Percentiles rank a stretch among this genome's conserved stretches.
Evolutionary conservation across 2,797 vertebrate species (phyloP).

Genomic region (Falco biarmicus): DNA sequence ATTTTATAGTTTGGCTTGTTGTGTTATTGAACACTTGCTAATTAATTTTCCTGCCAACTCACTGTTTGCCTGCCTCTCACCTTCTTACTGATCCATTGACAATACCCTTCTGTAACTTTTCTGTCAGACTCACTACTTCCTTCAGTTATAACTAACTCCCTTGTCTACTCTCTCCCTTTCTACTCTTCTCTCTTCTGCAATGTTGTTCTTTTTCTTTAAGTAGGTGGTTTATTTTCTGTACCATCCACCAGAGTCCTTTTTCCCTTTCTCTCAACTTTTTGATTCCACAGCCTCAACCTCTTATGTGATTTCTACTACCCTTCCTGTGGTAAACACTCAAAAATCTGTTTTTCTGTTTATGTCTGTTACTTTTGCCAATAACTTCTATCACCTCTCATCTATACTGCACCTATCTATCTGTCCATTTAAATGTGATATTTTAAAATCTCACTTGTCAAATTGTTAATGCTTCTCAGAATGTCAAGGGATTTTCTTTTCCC

Average conservation of each 20-base stretch:
- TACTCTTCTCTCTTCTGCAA: not conserved
- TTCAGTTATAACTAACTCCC: not conserved
- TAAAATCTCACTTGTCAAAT: not conserved
- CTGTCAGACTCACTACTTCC: not conserved
- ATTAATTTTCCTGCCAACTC: not conserved
- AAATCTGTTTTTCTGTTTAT: not conserved
- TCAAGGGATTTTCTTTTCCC: not conserved
- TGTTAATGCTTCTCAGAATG: not conserved
- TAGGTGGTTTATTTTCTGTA: not conserved
- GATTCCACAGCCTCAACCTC: not conserved
- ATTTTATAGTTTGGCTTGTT: constrained; percentile 10
- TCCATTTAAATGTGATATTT: not conserved
- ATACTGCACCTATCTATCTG: not conserved
- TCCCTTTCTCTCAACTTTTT: not conserved
- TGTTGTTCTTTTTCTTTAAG: not conserved
- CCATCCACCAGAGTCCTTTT: not conserved
- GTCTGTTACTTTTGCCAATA: not conserved
- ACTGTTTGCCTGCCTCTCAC: not conserved
- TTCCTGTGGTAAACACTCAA: not conserved
- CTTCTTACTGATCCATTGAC: not conserved
- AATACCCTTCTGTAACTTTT: not conserved
- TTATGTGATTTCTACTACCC: not conserved
- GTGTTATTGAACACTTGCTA: not conserved
- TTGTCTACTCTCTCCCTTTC: not conserved
- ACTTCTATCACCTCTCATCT: not conserved